These are phyloP conservation scores for Macrostomum lignano DNA, from an alignment of 1,140 invertebrate species.

Conservation along the genomic window DNA sequence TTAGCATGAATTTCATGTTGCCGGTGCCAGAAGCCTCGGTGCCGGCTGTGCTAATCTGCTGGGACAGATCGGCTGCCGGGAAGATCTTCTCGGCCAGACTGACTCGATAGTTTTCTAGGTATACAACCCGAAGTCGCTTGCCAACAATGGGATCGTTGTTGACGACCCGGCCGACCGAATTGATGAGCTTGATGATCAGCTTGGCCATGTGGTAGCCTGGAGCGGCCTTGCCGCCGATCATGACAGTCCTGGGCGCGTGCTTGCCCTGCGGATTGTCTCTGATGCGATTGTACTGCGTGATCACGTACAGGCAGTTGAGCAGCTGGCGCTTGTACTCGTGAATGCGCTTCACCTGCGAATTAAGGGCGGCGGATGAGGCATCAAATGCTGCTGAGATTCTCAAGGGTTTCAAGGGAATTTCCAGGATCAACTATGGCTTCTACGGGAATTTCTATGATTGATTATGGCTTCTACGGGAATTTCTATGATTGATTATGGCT, in stretches of 20 bases:
- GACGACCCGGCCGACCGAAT: conserved; percentile 51
- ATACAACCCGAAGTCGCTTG: conserved; percentile 45
- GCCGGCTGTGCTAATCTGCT: conserved; percentile 76
- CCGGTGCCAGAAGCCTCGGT: conserved; percentile 73
- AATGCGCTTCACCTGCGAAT: conserved; percentile 47
- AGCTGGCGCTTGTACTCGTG: conserved; percentile 96
- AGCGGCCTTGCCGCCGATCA: conserved; percentile 93
- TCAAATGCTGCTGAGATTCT: too few species aligned
- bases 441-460: too few species aligned
- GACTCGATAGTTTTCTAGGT: conserved; percentile 72
- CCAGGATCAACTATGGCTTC: too few species aligned
- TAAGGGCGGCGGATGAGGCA: too few species aligned
- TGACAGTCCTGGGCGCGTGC: conserved; percentile 67
- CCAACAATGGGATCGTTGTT: conserved; percentile 93
- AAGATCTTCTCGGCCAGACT: conserved; percentile 60
- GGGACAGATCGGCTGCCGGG: conserved; percentile 73
- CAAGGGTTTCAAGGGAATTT: too few species aligned
- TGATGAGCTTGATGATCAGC: conserved; percentile 77
- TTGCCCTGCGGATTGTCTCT: conserved; percentile 33
- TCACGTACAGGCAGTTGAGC: conserved; percentile 75
- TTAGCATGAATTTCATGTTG: conserved; percentile 36
- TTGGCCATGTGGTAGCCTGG: conserved; percentile 94
- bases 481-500: too few species aligned
- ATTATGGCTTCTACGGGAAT: too few species aligned
- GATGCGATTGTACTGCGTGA: conserved; percentile 84